Conservation (phyloP, 2,888 invertebrate species). For the Dichetophora obliterata region DNA sequence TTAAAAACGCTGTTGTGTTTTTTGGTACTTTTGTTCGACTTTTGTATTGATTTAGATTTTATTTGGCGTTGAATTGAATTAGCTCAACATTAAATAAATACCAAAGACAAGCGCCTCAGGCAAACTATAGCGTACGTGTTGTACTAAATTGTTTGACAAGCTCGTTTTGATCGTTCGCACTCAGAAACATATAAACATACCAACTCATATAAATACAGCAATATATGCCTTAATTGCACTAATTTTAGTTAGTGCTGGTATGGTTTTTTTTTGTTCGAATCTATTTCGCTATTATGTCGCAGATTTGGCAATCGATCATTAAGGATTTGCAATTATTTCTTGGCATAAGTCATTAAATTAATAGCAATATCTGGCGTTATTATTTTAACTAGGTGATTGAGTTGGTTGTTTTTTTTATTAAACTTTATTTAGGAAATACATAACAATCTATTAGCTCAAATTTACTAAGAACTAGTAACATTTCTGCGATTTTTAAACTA, state of each 20-base stretch:
- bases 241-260: background rate
- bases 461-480: too few species aligned
- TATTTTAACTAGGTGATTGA: background rate
- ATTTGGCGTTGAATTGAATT: constrained; percentile 14
- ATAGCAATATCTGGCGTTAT: background rate
- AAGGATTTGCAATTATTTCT: background rate
- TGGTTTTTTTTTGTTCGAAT: background rate
- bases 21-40: constrained; percentile 25
- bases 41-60: constrained; percentile 35
- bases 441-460: too few species aligned
- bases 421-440: too few species aligned
- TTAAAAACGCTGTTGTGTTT: constrained; percentile 33
- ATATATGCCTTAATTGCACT: constrained; percentile 1
- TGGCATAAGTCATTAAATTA: background rate
- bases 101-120: background rate
- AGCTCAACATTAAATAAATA: constrained; percentile 26
- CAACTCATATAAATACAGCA: background rate
- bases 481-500: too few species aligned
- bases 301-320: background rate
- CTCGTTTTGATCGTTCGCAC: background rate
- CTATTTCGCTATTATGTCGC: background rate
- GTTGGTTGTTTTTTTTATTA: too few species aligned
- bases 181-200: background rate
- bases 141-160: background rate
- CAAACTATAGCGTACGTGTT: background rate